Percentiles rank a stretch among this genome's conserved stretches.
These are phyloP conservation scores for Hololepta plana DNA, from an alignment of 2,888 invertebrate species.

Conservation along the genomic window DNA sequence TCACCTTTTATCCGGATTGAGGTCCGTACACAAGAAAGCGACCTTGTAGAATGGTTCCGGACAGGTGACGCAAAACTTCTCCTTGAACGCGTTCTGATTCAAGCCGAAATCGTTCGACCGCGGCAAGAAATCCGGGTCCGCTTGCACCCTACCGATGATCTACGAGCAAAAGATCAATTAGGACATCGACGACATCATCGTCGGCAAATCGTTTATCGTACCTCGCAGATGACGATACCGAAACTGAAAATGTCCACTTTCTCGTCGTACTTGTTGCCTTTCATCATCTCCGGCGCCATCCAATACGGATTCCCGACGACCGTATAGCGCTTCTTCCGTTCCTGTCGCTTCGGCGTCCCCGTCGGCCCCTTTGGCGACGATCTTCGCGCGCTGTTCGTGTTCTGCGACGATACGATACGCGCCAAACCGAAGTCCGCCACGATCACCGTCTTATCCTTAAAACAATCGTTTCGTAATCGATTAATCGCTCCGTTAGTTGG, in stretches of 20 bases:
- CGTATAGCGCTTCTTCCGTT: constrained; percentile 76
- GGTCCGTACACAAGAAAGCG: constrained; percentile 78
- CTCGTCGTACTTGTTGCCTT: constrained; percentile 87
- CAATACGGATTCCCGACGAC: constrained; percentile 95
- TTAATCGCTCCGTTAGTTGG: no score
- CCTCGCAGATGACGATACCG: constrained; percentile 89
- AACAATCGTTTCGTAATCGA: constrained; percentile 8
- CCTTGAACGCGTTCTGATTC: constrained; percentile 68
- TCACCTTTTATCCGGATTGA: constrained; percentile 76
- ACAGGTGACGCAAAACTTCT: constrained; percentile 69
- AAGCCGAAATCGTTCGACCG: constrained; percentile 83
- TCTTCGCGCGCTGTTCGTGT: constrained; percentile 21
- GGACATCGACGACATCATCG: background rate
- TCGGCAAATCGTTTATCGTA: constrained; percentile 21
- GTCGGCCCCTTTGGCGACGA: constrained; percentile 19
- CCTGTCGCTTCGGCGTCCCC: constrained; percentile 29
- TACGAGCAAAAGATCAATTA: constrained; percentile 25
- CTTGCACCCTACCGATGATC: constrained; percentile 88
- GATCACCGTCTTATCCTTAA: constrained; percentile 74
- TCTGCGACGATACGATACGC: constrained; percentile 50
- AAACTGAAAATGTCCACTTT: constrained; percentile 94
- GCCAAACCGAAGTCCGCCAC: constrained; percentile 94
- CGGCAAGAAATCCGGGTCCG: constrained; percentile 87
- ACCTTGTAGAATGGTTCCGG: constrained; percentile 77
- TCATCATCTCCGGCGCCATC: constrained; percentile 99